Percentiles rank a stretch among this genome's conserved stretches.
phyloP scores from a whole-genome alignment of 1,140 invertebrate genomes.

The Aethina tumida region DNA sequence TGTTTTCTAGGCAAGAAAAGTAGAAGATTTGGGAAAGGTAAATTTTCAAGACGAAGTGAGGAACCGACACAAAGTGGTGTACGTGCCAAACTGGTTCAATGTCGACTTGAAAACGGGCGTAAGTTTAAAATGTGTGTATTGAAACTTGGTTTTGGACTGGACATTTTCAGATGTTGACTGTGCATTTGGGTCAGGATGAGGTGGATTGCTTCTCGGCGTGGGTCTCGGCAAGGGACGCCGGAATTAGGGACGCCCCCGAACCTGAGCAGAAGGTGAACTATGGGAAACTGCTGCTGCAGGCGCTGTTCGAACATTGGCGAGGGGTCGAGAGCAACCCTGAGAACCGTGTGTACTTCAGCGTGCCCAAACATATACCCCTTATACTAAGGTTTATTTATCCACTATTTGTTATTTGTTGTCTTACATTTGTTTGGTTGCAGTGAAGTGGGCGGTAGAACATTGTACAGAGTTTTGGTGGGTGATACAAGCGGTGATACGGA shows the following conservation, averaged over 20 bases:
- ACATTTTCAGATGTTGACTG: slow-evolving; percentile 82
- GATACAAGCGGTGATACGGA: slow-evolving; percentile 96
- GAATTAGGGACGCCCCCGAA: slow-evolving; percentile 63
- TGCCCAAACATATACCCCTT: slow-evolving; percentile 92
- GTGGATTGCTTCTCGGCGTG: slow-evolving; percentile 96
- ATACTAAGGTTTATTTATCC: slow-evolving; percentile 65
- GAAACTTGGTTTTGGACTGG: neutral
- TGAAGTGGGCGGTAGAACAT: slow-evolving; percentile 88
- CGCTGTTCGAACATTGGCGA: slow-evolving; percentile 93
- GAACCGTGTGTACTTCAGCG: slow-evolving; percentile 80
- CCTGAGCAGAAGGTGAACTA: slow-evolving; percentile 94
- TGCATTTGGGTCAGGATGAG: slow-evolving; percentile 94
- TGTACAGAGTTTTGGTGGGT: slow-evolving; percentile 81
- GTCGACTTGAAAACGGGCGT: slow-evolving; percentile 98
- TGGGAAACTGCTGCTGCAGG: slow-evolving; percentile 87
- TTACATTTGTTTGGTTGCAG: slow-evolving; percentile 40
- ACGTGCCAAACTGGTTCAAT: slow-evolving; percentile 99
- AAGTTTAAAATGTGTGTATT: slow-evolving; percentile 32
- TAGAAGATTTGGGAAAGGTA: slow-evolving; percentile 83
- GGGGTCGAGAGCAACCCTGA: slow-evolving; percentile 52
- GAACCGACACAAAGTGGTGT: slow-evolving; percentile 84
- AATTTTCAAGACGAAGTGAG: slow-evolving; percentile 89
- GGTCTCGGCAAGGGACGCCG: slow-evolving; percentile 94
- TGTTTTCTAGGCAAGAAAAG: slow-evolving; percentile 61
- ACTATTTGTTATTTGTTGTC: slow-evolving; percentile 1